Evolutionary conservation across 1,140 invertebrate genomes (phyloP).

Genomic region (Trissolcus basalis): DNA sequence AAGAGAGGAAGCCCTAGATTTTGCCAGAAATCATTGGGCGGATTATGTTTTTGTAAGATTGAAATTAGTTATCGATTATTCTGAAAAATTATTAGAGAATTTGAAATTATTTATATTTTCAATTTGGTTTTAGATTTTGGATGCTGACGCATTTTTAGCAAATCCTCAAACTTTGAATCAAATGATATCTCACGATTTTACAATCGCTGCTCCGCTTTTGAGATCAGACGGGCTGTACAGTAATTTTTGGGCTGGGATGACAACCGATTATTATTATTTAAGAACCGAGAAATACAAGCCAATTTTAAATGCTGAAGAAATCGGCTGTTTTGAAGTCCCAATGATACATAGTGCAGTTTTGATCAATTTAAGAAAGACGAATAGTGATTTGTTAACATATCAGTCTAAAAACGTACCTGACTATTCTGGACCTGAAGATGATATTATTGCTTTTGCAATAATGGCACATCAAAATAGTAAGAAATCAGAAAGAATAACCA

Average conservation of each 20-base stretch:
- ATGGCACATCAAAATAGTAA: constrained; percentile 85
- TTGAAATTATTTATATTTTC: constrained; percentile 32
- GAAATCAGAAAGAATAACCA: neutral
- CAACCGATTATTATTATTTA: constrained; percentile 90
- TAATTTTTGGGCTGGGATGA: constrained; percentile 98
- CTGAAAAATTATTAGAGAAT: too few relatives aligned
- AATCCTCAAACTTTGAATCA: constrained; percentile 82
- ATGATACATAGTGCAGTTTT: constrained; percentile 95
- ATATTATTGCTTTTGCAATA: constrained; percentile 95
- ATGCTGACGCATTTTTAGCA: constrained; percentile 91
- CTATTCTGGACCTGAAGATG: constrained; percentile 89
- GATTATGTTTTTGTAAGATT: constrained; percentile 87
- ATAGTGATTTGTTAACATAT: constrained; percentile 86
- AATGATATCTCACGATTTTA: constrained; percentile 81
- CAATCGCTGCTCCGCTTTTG: constrained; percentile 89
- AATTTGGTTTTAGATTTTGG: constrained; percentile 84
- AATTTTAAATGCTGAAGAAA: constrained; percentile 84
- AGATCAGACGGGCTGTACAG: constrained; percentile 92
- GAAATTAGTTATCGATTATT: too few relatives aligned
- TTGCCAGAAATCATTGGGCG: constrained; percentile 86
- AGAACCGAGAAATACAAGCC: constrained; percentile 91
- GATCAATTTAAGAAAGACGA: constrained; percentile 82
- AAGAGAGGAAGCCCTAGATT: constrained; percentile 85
- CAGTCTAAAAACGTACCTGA: constrained; percentile 78
- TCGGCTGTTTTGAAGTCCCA: constrained; percentile 89